Percentiles rank a stretch among this genome's conserved stretches.
These are phyloP conservation scores for Gadopsis bispinosus DNA, from an alignment of 2,797 vertebrate genomes.

Conservation along the genomic window DNA sequence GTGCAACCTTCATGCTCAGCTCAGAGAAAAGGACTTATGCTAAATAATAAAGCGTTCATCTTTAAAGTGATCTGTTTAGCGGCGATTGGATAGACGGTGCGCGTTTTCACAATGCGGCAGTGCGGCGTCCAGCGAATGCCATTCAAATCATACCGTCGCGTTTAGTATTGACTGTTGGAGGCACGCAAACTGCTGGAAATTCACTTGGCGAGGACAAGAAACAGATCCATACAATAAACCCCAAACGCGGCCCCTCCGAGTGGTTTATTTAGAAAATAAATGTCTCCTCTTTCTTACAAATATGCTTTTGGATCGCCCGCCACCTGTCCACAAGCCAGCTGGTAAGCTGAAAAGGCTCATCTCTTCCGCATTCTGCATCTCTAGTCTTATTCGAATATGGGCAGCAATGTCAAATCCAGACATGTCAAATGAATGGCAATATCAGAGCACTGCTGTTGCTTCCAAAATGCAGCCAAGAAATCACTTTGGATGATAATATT, in stretches of 20 bases:
- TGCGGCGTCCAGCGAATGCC: not conserved
- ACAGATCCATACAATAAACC: conserved; percentile 11
- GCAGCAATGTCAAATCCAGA: not conserved
- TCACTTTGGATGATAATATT: not conserved
- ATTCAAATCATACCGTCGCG: conserved; percentile 3
- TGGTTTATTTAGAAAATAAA: conserved; percentile 5
- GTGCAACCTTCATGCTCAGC: not conserved
- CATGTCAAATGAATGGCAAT: not conserved
- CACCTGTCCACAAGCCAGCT: conserved; percentile 20
- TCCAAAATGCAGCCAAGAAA: not conserved
- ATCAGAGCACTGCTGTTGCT: not conserved
- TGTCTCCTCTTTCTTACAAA: not conserved
- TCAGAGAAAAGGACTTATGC: not conserved
- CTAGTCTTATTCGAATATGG: not conserved
- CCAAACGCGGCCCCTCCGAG: not conserved
- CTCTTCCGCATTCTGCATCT: not conserved
- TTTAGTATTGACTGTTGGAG: conserved; percentile 8
- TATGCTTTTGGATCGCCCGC: not conserved
- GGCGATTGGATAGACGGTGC: not conserved
- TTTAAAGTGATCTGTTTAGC: conserved; percentile 3
- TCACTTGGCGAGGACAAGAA: conserved; percentile 8
- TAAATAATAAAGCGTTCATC: conserved; percentile 6
- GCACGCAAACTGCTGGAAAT: conserved; percentile 11
- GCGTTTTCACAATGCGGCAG: not conserved
- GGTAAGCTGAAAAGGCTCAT: not conserved